Base-by-base conservation (phyloP, 2,888 invertebrate species). In the Sinhomidia bicolor region DNA sequence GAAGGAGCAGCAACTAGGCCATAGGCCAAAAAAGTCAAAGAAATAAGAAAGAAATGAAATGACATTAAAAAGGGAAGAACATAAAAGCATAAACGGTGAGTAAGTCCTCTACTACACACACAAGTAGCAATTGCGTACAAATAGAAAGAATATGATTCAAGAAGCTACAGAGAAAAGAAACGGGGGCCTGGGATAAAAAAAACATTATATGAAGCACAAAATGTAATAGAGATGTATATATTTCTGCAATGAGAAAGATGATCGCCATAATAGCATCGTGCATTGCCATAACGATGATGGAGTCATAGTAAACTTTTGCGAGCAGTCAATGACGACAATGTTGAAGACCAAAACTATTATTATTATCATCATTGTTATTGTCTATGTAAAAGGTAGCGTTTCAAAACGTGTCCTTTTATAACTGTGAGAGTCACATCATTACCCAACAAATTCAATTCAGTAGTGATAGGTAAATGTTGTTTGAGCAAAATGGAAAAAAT, bases 11-110 rank as follows among this genome's bases (percentile, higher is more conserved):
- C 23, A 26, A 20, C 14, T 20, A 71, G 71, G 74, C 74, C 74
- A 74, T 17, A 36, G 68, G 68, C 68, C 36, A 68, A 68, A 36
- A 68, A 68, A 14, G 17, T 12, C 7, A 17, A 54, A 17, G 17
- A 12, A 23, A 0, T 1, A 10, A 29, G 62, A 62, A 29, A n/a
- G n/a, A n/a, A 57, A 62, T n/a, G 17, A 68, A 68, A 68, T 68
- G 68, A 68, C 68, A 68, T 68, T 68, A 68, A 68, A 36, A 68
- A 68, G n/a, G n/a, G n/a, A n/a, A n/a, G n/a, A n/a, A 47, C 2
- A 12, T 14, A 47, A 12, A 47, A 47, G 12, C 14, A 12, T 14
- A 62, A 26, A 62, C 10, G 10, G 29, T 62, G n/a, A 62, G 14
- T 29, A 62, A 4, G 57, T 57, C 3, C 36, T 3, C 7, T 36